These are phyloP conservation scores for Silvanus unidentatus DNA, from an alignment of 2,888 invertebrate genomes.

Conservation along the genomic window DNA sequence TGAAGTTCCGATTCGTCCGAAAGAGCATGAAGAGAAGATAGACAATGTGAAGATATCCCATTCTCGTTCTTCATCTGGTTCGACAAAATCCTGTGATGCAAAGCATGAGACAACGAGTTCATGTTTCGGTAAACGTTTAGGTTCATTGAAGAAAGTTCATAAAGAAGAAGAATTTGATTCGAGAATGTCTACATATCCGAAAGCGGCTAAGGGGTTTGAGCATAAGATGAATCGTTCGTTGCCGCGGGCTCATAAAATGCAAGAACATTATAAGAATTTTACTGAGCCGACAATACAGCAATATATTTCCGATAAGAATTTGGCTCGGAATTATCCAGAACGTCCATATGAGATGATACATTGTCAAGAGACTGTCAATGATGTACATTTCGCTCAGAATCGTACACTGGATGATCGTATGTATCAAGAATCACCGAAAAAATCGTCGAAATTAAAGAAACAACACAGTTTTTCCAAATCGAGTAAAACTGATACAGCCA, in stretches of 20 bases:
- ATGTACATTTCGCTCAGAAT: constrained; percentile 43
- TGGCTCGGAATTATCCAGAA: constrained; percentile 11
- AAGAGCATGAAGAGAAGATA: constrained; percentile 25
- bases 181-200: constrained; percentile 38
- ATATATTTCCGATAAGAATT: constrained; percentile 25
- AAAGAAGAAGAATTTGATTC: constrained; percentile 29
- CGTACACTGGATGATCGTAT: constrained; percentile 34
- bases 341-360: constrained; percentile 41
- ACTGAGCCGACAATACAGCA: constrained; percentile 10
- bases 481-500: constrained; percentile 18
- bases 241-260: constrained; percentile 38
- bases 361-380: constrained; percentile 40
- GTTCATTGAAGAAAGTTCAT: constrained; percentile 37
- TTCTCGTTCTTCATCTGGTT: constrained; percentile 31
- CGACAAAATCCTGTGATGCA: constrained; percentile 20
- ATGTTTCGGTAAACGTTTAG: constrained; percentile 43
- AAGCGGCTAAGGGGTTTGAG: constrained; percentile 32
- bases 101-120: constrained; percentile 33
- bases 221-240: constrained; percentile 38
- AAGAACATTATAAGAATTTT: constrained; percentile 17
- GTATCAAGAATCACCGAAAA: constrained; percentile 32
- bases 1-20: constrained; percentile 39
- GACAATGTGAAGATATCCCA: constrained; percentile 20
- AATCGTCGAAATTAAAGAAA: constrained; percentile 33
- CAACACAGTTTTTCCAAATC: constrained; percentile 38